A percentile compares a stretch with the other conserved stretches of the same genome.
Conservation (phyloP, 2,888 invertebrate genomes). For the Cryptus viduatorius region DNA sequence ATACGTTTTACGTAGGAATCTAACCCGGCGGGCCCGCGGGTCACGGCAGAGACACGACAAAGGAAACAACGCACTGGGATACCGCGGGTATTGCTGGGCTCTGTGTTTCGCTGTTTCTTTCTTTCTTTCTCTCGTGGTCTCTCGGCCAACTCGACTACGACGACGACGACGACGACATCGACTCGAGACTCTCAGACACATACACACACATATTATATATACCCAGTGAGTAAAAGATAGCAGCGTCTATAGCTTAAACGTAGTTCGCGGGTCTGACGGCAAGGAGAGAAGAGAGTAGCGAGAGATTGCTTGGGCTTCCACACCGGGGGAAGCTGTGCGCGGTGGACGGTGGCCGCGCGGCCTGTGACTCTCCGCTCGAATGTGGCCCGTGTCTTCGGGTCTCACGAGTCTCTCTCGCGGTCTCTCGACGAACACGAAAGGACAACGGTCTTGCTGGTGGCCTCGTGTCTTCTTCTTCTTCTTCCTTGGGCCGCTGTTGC, state of each 20-base stretch:
- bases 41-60: slow-evolving; percentile 80
- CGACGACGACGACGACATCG: slow-evolving; percentile 55
- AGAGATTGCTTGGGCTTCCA: slow-evolving; percentile 38
- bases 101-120: slow-evolving; percentile 52
- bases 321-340: slow-evolving; percentile 15
- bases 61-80: slow-evolving; percentile 71
- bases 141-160: slow-evolving; percentile 58
- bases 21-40: slow-evolving; percentile 83
- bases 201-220: slow-evolving; percentile 55
- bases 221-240: slow-evolving; percentile 14
- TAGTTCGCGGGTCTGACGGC: slow-evolving; percentile 25
- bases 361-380: slow-evolving; percentile 19
- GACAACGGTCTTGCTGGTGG: slow-evolving; percentile 67
- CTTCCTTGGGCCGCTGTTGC: slow-evolving; percentile 35
- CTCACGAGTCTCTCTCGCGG: slow-evolving; percentile 56
- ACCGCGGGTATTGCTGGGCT: slow-evolving; percentile 62
- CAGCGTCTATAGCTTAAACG: background rate
- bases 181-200: slow-evolving; percentile 59
- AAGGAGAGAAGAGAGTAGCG: slow-evolving; percentile 31
- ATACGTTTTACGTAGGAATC: slow-evolving; percentile 83
- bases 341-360: slow-evolving; percentile 41
- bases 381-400: slow-evolving; percentile 34
- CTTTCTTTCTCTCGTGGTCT: slow-evolving; percentile 45
- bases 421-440: slow-evolving; percentile 61
- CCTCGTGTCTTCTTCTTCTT: slow-evolving; percentile 63